Evolutionary conservation across 2,888 invertebrate genomes (phyloP), one percentile per base, ranked within the genome.

Genomic region (Aproaerema taeniolella): DNA sequence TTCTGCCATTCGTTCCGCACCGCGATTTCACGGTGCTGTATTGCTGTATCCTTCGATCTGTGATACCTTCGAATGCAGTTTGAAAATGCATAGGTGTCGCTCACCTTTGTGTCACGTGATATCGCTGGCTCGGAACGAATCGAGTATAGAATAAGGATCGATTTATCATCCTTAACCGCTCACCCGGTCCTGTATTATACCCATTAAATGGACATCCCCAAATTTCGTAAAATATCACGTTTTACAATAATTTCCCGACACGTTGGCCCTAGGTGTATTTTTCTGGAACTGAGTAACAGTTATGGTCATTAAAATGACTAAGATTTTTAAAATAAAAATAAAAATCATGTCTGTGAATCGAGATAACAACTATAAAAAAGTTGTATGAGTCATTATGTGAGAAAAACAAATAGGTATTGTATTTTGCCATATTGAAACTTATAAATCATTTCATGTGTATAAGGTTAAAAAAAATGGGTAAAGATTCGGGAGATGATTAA

Each of bases 131-230:
- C 67, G 83, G 86, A 86, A 86, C 85, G 85, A 85, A 86, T 85
- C 61, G 76, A 52, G 61, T 52, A 67, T 68, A 72, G 69, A 81
- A 82, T 66, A 59, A 47, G 48, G 49, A 52, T 58, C 83, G 78
- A 86, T 86, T 81, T 79, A 83, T 86, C 86, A 86, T 85, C 72
- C 80, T 81, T 79, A 81, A 83, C 74, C 66, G 69, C 69, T 77
- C 52, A 67, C 61, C 67, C 58, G 58, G 57, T 53, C 52, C 50
- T 55, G 60, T 64, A 67, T 75, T 77, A 71, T 76, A 47, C 56
- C 56, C 55, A 62, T 57, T 67, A 70, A 78, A 85, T 77, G 82
- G 82, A 78, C 81, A 77, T 82, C 79, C 71, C 64, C 47, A 42
- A 55, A 61, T 65, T 59, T 56, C 66, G 63, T 72, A 47, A 64